Evolutionary conservation across 2,113 vertebrate species (phyloP), one percentile per base, ranked within the genome.

Genomic region (Nyctibius bracteatus): DNA sequence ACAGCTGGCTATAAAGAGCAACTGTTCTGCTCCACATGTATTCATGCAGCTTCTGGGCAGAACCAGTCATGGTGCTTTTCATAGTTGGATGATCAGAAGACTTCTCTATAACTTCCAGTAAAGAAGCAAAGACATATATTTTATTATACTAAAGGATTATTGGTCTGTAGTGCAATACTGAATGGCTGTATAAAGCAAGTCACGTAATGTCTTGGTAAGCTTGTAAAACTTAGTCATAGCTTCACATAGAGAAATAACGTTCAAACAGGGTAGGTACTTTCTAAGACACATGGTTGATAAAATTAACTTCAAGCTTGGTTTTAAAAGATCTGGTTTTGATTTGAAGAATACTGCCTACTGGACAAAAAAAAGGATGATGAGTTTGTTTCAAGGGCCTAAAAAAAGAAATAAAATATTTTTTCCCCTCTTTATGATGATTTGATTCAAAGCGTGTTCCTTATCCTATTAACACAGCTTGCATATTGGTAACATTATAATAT

Each of bases 11-110:
- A 57, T 96, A 96, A 97, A 96, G 91, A 95, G 58, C 86, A 93
- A 91, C 96, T 97, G 96, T 95, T 95, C 95, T 97, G 96, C 96
- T 95, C 94, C 95, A 94, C 89, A 70, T 96, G 94, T 82, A 94
- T 84, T 92, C 86, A 72, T 87, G 88, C 92, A 79, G 91, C 96
- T 97, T 84, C 94, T 96, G 96, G 92, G 96, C 95, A 97, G 91
- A 96, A 93, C 81, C 92, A 96, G 95, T 96, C 95, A 94, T 62
- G 94, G 94, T 51, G 88, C 57, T 94, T 97, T 95, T 95, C 92
- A 92, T 96, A 96, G 94, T 83, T 96, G 95, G 91, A 66, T 94
- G 92, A 94, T 95, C 95, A 94, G 95, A 92, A 95, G 92, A 52
- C 67, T 96, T 91, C 92, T 97, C 96, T 92, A 31, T 94, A 95